Evolutionary conservation across 1,140 invertebrate species (phyloP).

Genomic region (Plodia interpunctella): DNA sequence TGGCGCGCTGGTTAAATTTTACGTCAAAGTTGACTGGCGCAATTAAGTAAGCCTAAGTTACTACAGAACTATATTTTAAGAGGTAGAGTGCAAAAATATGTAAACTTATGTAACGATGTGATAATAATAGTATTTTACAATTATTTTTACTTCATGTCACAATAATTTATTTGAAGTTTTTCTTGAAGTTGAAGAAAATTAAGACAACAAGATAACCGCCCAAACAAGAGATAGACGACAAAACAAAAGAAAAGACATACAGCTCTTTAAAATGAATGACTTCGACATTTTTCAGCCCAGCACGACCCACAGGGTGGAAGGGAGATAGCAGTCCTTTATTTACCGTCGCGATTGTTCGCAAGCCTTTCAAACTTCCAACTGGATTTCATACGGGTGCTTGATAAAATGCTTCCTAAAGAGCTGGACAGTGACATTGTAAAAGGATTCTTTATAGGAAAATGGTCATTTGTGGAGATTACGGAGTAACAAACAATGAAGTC

Average conservation of each 20-base stretch:
- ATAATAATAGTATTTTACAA: no score
- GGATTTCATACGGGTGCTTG: constrained; percentile 37
- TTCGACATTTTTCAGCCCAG: constrained; percentile 19
- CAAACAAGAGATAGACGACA: not conserved
- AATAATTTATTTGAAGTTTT: not conserved
- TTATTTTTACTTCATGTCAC: no score
- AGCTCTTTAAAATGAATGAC: constrained; percentile 19
- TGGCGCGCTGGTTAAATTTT: no score
- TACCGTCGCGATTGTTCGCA: constrained; percentile 43
- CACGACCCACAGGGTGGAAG: constrained; percentile 34
- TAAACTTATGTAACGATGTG: no score
- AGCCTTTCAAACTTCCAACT: constrained; percentile 35
- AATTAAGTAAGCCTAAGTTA: no score
- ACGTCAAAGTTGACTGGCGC: no score
- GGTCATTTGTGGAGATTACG: constrained; percentile 1
- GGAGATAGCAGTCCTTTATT: constrained; percentile 44
- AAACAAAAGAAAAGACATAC: not conserved
- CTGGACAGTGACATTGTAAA: constrained; percentile 14
- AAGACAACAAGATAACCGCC: not conserved
- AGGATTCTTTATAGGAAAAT: constrained; percentile 10
- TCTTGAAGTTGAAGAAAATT: not conserved
- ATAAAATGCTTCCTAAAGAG: constrained; percentile 23
- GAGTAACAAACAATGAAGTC: not conserved
- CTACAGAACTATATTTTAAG: no score
- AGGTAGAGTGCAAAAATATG: no score